Base-by-base conservation (phyloP, 2,113 vertebrate species). In the Dipodomys spectabilis region DNA sequence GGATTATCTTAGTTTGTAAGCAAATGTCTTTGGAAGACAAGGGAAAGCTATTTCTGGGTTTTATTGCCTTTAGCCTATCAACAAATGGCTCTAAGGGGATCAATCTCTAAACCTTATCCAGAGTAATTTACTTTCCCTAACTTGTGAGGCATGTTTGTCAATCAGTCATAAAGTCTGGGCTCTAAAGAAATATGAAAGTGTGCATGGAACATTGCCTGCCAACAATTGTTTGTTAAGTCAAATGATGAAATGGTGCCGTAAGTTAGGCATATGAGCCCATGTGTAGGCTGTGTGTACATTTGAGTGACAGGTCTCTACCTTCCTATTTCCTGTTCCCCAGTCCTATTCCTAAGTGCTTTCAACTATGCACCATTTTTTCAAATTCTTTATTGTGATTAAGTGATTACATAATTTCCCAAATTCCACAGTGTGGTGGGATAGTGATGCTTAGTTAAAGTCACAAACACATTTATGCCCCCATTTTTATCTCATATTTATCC, bases 61-160 rank as follows among this genome's bases (percentile, higher is more conserved):
- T 92, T 86, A 86, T 71, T 74, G 30, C 27, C 69, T 10, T 89
- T 30, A 79, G 67, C 60, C 35, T 27, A 72, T 27, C 81, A 93
- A 25, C 62, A 62, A 90, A 74, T 74, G 71, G 27, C 27, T 92
- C 77, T 4, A 39, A 27, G 10, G 28, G 6, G 57, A 88, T 11
- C 67, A 71, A 62, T 60, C 45, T 91, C 57, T 86, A 78, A 88
- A 92, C 79, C 23, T 81, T 74, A 82, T 62, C n/a, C 45, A 73
- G 65, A 92, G n/a, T 22, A 86, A 82, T 86, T 86, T 62, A 35
- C 65, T 78, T 92, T 72, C 30, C 73, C 53, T 90, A 57, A 87
- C 60, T 78, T 92, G 28, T 39, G 86, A 82, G 44, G 13, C 27
- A 75, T 27, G 53, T 64, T 74, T 90, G 4, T n/a, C 67, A 30